phyloP scores from a whole-genome alignment of 2,797 vertebrate species.

The Aphelocoma californica region DNA sequence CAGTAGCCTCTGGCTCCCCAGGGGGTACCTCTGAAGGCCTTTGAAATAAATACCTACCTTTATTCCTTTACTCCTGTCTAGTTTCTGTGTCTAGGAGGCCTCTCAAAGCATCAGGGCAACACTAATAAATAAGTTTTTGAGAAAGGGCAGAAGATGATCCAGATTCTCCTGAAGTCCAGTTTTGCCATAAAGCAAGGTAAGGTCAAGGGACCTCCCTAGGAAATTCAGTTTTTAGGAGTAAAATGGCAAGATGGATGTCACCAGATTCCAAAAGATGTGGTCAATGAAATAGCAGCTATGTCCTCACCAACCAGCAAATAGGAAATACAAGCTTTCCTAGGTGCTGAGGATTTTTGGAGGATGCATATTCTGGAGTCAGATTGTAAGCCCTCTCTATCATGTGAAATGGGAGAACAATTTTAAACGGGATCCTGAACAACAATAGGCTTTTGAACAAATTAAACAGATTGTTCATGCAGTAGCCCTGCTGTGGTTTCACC shows the following conservation, averaged over 20 bases:
- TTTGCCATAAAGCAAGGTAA: not conserved
- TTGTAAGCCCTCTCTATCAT: not conserved
- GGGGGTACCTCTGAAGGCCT: too few relatives aligned
- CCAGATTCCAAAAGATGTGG: not conserved
- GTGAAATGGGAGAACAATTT: not conserved
- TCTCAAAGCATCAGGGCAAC: too few relatives aligned
- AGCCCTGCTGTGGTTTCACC: not conserved
- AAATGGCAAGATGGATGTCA: not conserved
- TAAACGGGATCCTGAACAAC: not conserved
- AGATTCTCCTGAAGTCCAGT: not conserved
- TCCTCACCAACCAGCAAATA: not conserved
- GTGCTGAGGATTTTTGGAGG: not conserved
- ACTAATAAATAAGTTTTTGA: not conserved
- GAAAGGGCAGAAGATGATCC: not conserved
- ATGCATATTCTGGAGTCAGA: not conserved
- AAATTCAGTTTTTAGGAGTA: not conserved
- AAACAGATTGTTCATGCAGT: not conserved
- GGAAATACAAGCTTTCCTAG: not conserved
- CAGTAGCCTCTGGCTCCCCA: too few relatives aligned
- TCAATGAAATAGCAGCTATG: not conserved
- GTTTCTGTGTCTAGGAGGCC: too few relatives aligned
- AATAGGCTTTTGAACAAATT: not conserved
- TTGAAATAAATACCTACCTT: too few relatives aligned
- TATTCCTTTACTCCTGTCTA: too few relatives aligned
- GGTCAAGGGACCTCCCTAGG: not conserved